Evolutionary conservation across 1,140 invertebrate genomes (phyloP), one percentile per base, ranked within the genome.

Genomic region (Cepaea nemoralis): DNA sequence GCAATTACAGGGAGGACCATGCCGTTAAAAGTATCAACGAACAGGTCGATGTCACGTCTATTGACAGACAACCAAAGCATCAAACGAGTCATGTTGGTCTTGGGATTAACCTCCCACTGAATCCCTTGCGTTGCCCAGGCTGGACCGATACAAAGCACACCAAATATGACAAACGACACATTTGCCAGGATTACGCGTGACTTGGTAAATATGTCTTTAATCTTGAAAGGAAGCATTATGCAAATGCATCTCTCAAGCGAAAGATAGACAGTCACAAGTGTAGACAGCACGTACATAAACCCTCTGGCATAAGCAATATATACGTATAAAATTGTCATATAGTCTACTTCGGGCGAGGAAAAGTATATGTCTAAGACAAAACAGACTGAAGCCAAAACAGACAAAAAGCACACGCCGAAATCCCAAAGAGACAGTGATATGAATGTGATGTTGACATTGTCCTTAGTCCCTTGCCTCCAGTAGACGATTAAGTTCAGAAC

Each of bases 71-170:
- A 12, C 50, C 50, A 77, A 1, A 77, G 75, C 0, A 12, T 27
- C 16, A 77, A 35, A 1, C 55, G 50, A 10, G 75, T 39, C 12
- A 5, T 45, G 35, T 77, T 77, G 75, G 3, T 22, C 14, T 5
- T 63, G 8, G 50, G 31, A 24, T 59, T n/a, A 2, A 22, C 6
- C 19, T 19, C 3, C 27, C 1, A 35, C 37, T 63, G 48, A 24
- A 77, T 3, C 1, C 33, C 48, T 22, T 63, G 75, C 0, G 48
- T 77, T 19, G 75, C 75, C 75, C 75, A 77, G 2, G 55, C 75
- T 39, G 75, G 75, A 55, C 45, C 1, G 24, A 39, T 63, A 27
- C 50, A 63, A 24, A 22, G 2, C 1, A 39, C 5, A 22, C 35
- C 22, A 33, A 39, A 40, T 2, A 5, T 6, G 40, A 45, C n/a